Evolutionary conservation across 2,888 invertebrate species (phyloP).

Genomic region (Andrena haemorrhoa): DNA sequence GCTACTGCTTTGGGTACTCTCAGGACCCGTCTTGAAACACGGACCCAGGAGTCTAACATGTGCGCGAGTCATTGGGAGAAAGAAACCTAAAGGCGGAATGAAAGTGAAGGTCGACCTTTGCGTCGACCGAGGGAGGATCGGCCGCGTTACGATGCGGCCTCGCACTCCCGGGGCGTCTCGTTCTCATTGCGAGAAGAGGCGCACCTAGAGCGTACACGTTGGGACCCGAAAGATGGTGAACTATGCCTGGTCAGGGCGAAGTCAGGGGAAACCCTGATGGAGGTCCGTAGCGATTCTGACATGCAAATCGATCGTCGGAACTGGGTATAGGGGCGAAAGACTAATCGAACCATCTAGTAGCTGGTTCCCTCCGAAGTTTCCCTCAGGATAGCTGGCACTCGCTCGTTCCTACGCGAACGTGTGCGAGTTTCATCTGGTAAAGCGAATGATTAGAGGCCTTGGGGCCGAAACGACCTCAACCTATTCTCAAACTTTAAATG

Average conservation of each 20-base stretch:
- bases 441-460: slow-evolving; percentile 85
- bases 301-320: slow-evolving; percentile 92
- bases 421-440: slow-evolving; percentile 15
- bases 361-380: too few species aligned
- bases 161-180: slow-evolving; percentile 82
- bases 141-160: slow-evolving; percentile 82
- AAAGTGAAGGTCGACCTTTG: slow-evolving; percentile 86
- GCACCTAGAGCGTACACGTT: slow-evolving; percentile 89
- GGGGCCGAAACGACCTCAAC: slow-evolving; percentile 88
- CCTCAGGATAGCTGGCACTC: slow-evolving; percentile 85
- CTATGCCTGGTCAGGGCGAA: slow-evolving; percentile 89
- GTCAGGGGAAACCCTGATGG: slow-evolving; percentile 86
- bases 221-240: slow-evolving; percentile 85
- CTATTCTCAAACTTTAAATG: slow-evolving; percentile 91
- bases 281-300: slow-evolving; percentile 87
- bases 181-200: slow-evolving; percentile 84
- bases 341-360: too few species aligned
- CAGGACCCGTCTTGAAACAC: slow-evolving; percentile 87
- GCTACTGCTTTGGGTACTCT: too few species aligned
- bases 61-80: slow-evolving; percentile 82
- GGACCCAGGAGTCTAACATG: slow-evolving; percentile 91
- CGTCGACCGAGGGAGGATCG: slow-evolving; percentile 86
- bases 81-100: slow-evolving; percentile 88
- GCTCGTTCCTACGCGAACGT: slow-evolving; percentile 88
- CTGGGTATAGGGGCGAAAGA: slow-evolving; percentile 89